phyloP scores from a whole-genome alignment of 1,140 invertebrate genomes.

The Elymnias hypermnestra region DNA sequence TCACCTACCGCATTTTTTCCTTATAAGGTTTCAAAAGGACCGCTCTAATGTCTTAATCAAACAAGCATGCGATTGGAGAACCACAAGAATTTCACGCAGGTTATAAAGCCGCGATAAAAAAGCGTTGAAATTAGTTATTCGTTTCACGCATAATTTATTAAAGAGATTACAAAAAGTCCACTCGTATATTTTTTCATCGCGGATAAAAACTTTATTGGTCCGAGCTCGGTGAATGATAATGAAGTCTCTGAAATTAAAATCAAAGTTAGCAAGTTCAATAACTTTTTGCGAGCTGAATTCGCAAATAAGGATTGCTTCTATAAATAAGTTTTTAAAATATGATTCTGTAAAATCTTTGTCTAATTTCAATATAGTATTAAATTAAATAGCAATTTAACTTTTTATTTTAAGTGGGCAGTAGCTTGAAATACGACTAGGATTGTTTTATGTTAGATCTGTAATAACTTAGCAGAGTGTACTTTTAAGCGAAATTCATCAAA shows the following conservation, averaged over 20 bases:
- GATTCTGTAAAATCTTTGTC: not conserved
- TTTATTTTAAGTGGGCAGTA: too few species aligned
- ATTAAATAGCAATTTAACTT: too few species aligned
- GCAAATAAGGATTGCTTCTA: constrained; percentile 6
- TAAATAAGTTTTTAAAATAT: not conserved
- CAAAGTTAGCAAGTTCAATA: constrained; percentile 1
- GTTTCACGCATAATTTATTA: constrained; percentile 7
- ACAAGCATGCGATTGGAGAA: constrained; percentile 3
- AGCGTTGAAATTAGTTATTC: constrained; percentile 5
- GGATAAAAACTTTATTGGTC: constrained; percentile 1
- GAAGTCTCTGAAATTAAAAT: constrained; percentile 3
- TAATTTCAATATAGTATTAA: too few species aligned
- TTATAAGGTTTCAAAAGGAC: not conserved
- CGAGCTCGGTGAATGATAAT: constrained; percentile 2
- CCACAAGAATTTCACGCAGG: constrained; percentile 4
- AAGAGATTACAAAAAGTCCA: constrained; percentile 4
- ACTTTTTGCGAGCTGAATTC: constrained; percentile 3
- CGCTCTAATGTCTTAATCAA: constrained; percentile 5
- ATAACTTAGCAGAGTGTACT: too few species aligned
- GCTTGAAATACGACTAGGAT: too few species aligned
- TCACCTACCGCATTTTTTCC: not conserved
- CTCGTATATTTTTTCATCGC: not conserved
- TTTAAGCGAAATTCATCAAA: too few species aligned
- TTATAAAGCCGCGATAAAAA: constrained; percentile 5
- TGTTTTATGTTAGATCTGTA: too few species aligned